Evolutionary conservation across 2,113 vertebrate species (phyloP).

Genomic region (Microcebus lehilahytsara): DNA sequence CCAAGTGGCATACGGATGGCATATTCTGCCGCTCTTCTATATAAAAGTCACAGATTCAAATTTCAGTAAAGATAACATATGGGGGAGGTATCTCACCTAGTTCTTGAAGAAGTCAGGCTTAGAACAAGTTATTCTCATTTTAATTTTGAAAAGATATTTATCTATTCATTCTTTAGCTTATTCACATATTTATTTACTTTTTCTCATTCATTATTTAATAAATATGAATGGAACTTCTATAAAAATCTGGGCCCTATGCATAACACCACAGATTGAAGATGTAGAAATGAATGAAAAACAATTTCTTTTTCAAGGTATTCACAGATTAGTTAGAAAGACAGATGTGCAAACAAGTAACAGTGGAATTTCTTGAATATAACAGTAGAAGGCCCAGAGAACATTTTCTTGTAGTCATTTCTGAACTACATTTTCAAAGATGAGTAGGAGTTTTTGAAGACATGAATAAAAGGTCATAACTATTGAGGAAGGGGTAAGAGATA

Average conservation of each 20-base stretch:
- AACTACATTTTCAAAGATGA: neutral
- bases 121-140: neutral
- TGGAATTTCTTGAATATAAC: neutral
- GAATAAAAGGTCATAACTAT: neutral
- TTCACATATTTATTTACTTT: neutral
- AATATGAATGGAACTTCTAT: neutral
- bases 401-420: neutral
- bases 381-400: neutral
- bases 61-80: neutral
- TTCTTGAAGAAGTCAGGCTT: neutral
- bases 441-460: neutral
- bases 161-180: neutral
- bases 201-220: neutral
- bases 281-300: neutral
- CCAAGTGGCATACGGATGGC: neutral
- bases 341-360: neutral
- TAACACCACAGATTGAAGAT: neutral
- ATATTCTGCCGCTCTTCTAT: neutral
- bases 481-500: neutral
- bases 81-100: fast-evolving
- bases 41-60: neutral
- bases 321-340: neutral
- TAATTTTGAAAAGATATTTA: neutral
- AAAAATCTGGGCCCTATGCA: neutral
- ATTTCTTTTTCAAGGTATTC: neutral